Evolutionary conservation across 2,797 vertebrate species (phyloP), one percentile per base, ranked within the genome.

Genomic region (Chromis chromis): DNA sequence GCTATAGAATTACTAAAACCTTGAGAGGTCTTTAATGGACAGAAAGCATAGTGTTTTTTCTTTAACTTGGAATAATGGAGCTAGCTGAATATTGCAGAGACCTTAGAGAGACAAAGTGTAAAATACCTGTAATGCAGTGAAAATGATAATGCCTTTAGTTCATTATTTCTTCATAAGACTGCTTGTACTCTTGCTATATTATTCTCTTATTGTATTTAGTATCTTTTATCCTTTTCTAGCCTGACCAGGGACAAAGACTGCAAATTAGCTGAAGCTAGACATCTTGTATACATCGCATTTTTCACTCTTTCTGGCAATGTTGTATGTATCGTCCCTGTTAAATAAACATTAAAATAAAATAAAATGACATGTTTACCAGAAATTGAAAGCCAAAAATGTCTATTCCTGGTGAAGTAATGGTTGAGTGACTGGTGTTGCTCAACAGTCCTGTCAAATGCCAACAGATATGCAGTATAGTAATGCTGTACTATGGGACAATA

Each of bases 391-490:
- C 3, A 53, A 40, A 55, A 46, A 27, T 46, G 5, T 31, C n/a
- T 6, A 12, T 42, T 4, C 16, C 19, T 16, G 36, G 7, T 68
- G 42, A 68, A 73, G 46, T 48, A 3, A 44, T 48, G 13, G 19
- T 65, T 50, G 42, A 74, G 54, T 71, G 52, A 42, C 69, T 52
- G 63, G 24, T 55, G 48, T 53, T 40, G 19, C 59, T 70, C 4
- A 68, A 60, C 33, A 55, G 1, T 39, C 36, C n/a, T 60, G 12
- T 72, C 36, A 60, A 70, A 76, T n/a, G 22, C 22, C 46, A 0
- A 21, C 48, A 48, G 49, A 68, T 25, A 22, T 42, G 49, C 19
- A 36, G 39, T 59, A 36, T 39, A 24, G 36, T 61, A 60, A 57
- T 22, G 48, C 22, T 16, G 2, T 36, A 21, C 33, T 66, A 22